These are phyloP conservation scores for Phymastichus coffea DNA, from an alignment of 1,140 invertebrate species.

Conservation along the genomic window DNA sequence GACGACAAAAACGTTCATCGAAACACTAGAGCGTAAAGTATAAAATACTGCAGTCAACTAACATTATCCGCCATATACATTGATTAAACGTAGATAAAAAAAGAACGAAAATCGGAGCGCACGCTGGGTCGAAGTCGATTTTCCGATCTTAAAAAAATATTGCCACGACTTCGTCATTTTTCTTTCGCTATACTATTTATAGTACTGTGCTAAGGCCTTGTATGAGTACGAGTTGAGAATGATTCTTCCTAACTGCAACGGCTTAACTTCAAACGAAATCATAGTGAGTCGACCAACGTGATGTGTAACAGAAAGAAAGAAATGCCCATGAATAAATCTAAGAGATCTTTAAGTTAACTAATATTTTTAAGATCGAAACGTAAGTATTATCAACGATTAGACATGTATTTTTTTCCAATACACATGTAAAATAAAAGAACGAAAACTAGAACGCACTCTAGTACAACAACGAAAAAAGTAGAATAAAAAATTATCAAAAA, in stretches of 20 bases:
- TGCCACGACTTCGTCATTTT: slow-evolving; percentile 32
- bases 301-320: too few species aligned
- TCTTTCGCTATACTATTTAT: slow-evolving; percentile 29
- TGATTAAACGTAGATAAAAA: too few species aligned
- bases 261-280: too few species aligned
- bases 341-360: slow-evolving; percentile 3
- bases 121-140: too few species aligned
- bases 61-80: slow-evolving; percentile 20
- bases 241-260: neutral
- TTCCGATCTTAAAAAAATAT: slow-evolving; percentile 37
- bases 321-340: neutral
- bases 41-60: slow-evolving; percentile 44
- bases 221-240: slow-evolving; percentile 29
- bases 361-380: slow-evolving; percentile 19
- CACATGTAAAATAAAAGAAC: slow-evolving; percentile 10
- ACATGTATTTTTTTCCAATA: neutral
- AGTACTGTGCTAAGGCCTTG: slow-evolving; percentile 39
- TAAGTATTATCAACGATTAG: slow-evolving; percentile 1
- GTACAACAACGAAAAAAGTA: slow-evolving; percentile 17
- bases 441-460: slow-evolving; percentile 16
- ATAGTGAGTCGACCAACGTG: too few species aligned
- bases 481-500: slow-evolving; percentile 15
- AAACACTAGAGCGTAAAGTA: slow-evolving; percentile 38
- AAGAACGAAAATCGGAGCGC: slow-evolving; percentile 25
- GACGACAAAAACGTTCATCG: slow-evolving; percentile 19